Evolutionary conservation across 2,113 vertebrate genomes (phyloP), one percentile per base, ranked within the genome.

Genomic region (Chaetops frenatus): DNA sequence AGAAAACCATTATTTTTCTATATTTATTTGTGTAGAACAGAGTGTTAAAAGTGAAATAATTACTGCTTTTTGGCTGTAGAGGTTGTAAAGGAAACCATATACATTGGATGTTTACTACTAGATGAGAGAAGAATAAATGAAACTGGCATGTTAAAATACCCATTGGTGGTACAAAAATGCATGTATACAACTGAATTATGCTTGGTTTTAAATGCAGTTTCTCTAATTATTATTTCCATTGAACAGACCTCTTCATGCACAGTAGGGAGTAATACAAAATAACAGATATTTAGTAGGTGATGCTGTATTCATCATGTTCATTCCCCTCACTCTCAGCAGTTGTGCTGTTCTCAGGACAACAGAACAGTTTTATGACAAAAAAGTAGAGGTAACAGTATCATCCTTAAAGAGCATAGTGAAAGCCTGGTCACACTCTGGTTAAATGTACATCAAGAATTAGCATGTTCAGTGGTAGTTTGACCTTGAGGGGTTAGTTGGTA

Each of bases 401-500:
- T 81, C 29, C 35, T 92, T 82, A 85, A 88, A 79, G 38, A 82
- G 7, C 7, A 3, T 24, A 54, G 18, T 64, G 61, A 79, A 90
- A 88, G 12, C 33, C 38, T 62, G 58, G 7, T 38, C 3, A 0
- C 33, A 13, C 5, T 47, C 66, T 88, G 57, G 22, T 15, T 93
- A 56, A 85, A 71, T 51, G 9, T 79, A 12, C 45, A 50, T 44
- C 15, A 44, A 28, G 64, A 82, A 80, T 88, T 86, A 65, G 5
- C 67, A 38, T 88, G 73, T 72, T 83, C 62, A 54, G 22, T 53
- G 28, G 17, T 86, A 44, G 90, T 90, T 83, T 83, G 58, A 61
- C n/a, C 45, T 76, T 77, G 54, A 47, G 17, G n/a, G 18, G 3
- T 3, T 65, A 18, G 50, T 45, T 90, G 62, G 5, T 80, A 44